Evolutionary conservation across 2,113 vertebrate genomes (phyloP), one percentile per base, ranked within the genome.

Genomic region (Philantomba maxwellii): DNA sequence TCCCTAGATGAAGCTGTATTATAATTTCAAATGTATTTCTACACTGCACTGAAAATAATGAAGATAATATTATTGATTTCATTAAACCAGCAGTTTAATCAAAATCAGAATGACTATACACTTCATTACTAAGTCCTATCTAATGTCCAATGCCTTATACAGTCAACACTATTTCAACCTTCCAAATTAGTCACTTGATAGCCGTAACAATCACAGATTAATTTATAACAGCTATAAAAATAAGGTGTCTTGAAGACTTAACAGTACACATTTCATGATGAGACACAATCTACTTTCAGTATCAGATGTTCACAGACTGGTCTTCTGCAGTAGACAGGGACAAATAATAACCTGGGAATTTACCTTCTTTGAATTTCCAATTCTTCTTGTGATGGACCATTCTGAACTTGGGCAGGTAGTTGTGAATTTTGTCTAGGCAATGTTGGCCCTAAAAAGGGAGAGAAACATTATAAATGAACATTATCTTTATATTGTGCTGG

Each of bases 321-420:
- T 39, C 33, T 39, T 66, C 57, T 64, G 64, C 8, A 92, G 33
- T 11, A 87, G 39, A 70, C 84, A 70, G 49, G 47, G 28, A 23
- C 4, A 87, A 84, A 73, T 15, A 93, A 43, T 33, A 91, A 88
- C 25, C 21, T 62, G 6, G 30, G 17, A 82, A 73, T 77, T 96
- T 99, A 99, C 99, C 99, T 99, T 99, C 99, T 99, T 97, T 99
- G 99, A 96, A 99, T 98, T 97, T 99, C 99, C 98, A 99, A 95
- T 96, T 99, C 99, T 97, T 99, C 99, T 97, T 99, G 99, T 16
- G 99, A 99, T 49, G 99, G 99, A 86, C 99, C 99, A 99, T 99
- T 99, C 89, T 99, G 99, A 97, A 99, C 99, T 99, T 99, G 99
- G 97, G 98, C 85, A 45, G 99, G 98, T 95, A 99, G 98, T 58